Conservation (phyloP, 2,797 vertebrate genomes). For the Sebastes glaucus region DNA sequence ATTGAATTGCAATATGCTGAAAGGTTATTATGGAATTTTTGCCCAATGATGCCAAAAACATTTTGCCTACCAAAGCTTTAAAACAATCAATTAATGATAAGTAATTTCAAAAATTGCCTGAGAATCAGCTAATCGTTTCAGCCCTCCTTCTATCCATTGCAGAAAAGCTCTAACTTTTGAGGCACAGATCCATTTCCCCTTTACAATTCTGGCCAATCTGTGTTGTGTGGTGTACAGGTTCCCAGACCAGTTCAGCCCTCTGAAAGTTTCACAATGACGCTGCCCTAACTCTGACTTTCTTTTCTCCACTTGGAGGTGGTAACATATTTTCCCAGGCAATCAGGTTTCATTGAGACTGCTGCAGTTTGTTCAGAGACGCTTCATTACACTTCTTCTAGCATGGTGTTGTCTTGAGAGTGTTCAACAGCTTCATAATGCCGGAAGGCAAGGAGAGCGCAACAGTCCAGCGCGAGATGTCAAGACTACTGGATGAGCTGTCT, state of each 20-base stretch:
- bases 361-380: background rate
- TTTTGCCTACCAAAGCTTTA: too few species aligned
- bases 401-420: background rate
- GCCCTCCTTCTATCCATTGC: background rate
- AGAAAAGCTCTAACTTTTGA: background rate
- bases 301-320: background rate
- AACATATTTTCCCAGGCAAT: background rate
- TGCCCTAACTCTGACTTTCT: background rate
- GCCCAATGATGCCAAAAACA: too few species aligned
- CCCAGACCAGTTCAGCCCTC: background rate
- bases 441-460: background rate
- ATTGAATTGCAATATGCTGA: too few species aligned
- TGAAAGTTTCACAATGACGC: background rate
- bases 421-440: background rate
- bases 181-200: background rate
- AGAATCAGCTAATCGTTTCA: background rate
- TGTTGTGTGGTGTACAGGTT: background rate
- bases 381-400: slow-evolving; percentile 9
- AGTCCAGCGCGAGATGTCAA: background rate
- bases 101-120: background rate
- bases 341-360: background rate
- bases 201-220: background rate
- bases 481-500: background rate
- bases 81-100: too few species aligned
- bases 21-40: too few species aligned